Conservation (phyloP, 2,113 vertebrate genomes). For the Istiophorus platypterus region DNA sequence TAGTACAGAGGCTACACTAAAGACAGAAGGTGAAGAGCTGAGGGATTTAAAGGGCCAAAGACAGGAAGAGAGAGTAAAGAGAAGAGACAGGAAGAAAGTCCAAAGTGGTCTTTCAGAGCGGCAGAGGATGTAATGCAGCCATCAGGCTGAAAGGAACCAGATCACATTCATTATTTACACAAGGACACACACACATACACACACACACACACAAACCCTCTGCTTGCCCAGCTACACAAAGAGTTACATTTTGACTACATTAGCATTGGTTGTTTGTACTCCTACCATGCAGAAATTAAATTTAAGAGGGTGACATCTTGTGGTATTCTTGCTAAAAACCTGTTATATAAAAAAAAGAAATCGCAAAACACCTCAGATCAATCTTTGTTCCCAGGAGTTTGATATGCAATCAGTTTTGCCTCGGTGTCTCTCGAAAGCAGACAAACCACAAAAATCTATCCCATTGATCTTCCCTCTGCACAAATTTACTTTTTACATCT, state of each 20-base stretch:
- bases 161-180: conserved; percentile 63
- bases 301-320: conserved; percentile 56
- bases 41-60: conserved; percentile 24
- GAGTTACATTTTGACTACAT: conserved; percentile 38
- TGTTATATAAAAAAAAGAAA: not conserved
- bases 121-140: conserved; percentile 20
- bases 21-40: not conserved
- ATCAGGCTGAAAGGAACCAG: conserved; percentile 47
- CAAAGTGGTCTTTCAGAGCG: conserved; percentile 29
- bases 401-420: not conserved
- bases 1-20: not conserved
- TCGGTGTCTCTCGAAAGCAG: not conserved
- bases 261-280: conserved; percentile 24
- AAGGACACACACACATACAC: conserved; percentile 11
- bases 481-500: not conserved
- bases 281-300: conserved; percentile 1
- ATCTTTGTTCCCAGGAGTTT: not conserved
- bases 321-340: conserved; percentile 36
- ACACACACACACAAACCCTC: conserved; percentile 18
- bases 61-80: not conserved
- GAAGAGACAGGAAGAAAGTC: conserved; percentile 6
- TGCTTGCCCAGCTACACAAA: conserved; percentile 23
- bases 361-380: not conserved
- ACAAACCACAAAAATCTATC: conserved; percentile 27
- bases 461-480: conserved; percentile 30